Evolutionary conservation across 2,113 vertebrate species (phyloP).

Genomic region (Myotis brandtii): DNA sequence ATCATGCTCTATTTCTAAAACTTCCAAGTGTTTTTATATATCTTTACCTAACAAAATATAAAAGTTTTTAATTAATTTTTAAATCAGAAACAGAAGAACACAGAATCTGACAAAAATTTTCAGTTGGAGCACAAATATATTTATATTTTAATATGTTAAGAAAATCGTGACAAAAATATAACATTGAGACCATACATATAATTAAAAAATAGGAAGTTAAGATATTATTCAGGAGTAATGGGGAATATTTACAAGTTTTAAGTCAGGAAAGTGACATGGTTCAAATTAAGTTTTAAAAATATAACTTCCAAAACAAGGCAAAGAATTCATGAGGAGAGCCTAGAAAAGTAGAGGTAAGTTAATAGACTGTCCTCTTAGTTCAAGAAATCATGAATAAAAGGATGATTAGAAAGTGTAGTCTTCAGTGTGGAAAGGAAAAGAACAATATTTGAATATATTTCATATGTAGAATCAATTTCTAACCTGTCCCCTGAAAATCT

Average conservation of each 20-base stretch:
- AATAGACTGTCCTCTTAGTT: background rate
- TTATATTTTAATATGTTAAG: background rate
- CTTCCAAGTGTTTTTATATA: too few relatives aligned
- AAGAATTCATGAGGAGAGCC: background rate
- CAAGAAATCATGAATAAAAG: background rate
- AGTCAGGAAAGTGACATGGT: background rate
- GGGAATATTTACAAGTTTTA: background rate
- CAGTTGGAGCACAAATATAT: background rate
- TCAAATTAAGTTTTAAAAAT: background rate
- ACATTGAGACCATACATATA: background rate
- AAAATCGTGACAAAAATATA: background rate
- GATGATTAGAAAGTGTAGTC: background rate
- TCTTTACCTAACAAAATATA: background rate
- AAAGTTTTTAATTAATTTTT: background rate
- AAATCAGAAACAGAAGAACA: background rate
- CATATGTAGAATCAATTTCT: background rate
- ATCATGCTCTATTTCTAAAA: background rate
- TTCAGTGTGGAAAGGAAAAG: background rate
- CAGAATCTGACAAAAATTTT: background rate
- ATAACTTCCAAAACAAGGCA: background rate
- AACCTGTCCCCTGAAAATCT: background rate
- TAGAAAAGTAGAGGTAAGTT: background rate
- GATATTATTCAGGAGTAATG: background rate
- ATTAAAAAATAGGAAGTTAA: background rate
- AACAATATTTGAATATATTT: background rate